phyloP scores from a whole-genome alignment of 2,797 vertebrate genomes.

The Bradypus variegatus region DNA sequence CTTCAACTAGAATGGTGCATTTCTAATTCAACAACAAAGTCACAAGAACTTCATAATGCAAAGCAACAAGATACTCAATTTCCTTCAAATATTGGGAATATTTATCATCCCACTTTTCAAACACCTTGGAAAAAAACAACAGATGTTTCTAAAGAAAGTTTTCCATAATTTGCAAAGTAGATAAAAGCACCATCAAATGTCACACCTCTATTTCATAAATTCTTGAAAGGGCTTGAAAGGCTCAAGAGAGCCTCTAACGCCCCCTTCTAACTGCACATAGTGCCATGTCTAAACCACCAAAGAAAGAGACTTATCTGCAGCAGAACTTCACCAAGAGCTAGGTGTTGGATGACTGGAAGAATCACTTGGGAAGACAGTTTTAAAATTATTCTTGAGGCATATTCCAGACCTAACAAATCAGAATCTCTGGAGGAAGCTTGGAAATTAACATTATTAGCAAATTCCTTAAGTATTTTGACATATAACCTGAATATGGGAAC shows the following conservation, averaged over 20 bases:
- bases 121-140: neutral
- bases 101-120: neutral
- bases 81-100: neutral
- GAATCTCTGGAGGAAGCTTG: neutral
- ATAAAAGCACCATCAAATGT: neutral
- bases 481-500: neutral
- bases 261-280: neutral
- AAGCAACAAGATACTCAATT: neutral
- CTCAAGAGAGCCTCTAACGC: neutral
- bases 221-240: neutral
- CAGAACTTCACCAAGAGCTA: neutral
- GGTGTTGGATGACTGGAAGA: neutral
- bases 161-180: neutral
- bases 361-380: neutral
- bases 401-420: neutral
- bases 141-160: neutral
- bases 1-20: neutral
- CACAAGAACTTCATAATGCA: neutral
- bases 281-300: neutral
- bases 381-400: neutral
- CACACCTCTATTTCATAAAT: neutral
- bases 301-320: neutral
- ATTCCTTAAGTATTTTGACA: neutral
- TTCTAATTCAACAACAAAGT: constrained; percentile 9
- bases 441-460: neutral